Conservation (phyloP, 2,797 vertebrate species). For the Echeneis naucrates region DNA sequence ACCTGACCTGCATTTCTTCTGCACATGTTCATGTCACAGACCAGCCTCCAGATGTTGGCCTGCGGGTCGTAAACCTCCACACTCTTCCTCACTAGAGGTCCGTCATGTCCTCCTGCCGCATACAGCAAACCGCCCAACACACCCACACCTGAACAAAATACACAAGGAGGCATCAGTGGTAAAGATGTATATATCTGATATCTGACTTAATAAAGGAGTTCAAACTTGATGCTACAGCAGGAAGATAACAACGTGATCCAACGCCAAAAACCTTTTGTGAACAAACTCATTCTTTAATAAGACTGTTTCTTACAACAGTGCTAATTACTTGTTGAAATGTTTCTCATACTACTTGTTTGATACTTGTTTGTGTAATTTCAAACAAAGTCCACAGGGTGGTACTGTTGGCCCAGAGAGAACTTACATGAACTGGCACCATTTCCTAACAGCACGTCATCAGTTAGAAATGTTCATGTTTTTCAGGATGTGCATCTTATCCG, state of each 20-base stretch:
- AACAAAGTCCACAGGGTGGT: conserved; percentile 16
- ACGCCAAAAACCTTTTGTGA: not conserved
- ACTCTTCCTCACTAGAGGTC: conserved; percentile 96
- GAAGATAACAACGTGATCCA: too few relatives aligned
- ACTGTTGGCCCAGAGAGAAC: not conserved
- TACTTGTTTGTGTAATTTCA: not conserved
- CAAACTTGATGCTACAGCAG: too few relatives aligned
- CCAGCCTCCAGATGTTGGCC: conserved; percentile 92
- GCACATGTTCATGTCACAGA: conserved; percentile 99
- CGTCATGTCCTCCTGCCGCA: conserved; percentile 95
- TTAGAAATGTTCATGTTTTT: not conserved
- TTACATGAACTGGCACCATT: not conserved
- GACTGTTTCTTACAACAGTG: not conserved
- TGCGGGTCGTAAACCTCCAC: conserved; percentile 94
- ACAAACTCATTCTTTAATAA: not conserved
- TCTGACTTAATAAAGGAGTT: not conserved
- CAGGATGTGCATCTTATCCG: not conserved
- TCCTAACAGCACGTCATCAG: too few relatives aligned
- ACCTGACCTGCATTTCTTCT: conserved; percentile 93
- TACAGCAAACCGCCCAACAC: conserved; percentile 93
- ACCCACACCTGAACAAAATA: conserved; percentile 88
- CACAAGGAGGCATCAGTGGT: not conserved
- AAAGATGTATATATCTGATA: not conserved
- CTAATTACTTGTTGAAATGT: too few relatives aligned
- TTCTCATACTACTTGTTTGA: too few relatives aligned